Conservation (phyloP, 2,797 vertebrate species). For the Sebastes paucispinis region DNA sequence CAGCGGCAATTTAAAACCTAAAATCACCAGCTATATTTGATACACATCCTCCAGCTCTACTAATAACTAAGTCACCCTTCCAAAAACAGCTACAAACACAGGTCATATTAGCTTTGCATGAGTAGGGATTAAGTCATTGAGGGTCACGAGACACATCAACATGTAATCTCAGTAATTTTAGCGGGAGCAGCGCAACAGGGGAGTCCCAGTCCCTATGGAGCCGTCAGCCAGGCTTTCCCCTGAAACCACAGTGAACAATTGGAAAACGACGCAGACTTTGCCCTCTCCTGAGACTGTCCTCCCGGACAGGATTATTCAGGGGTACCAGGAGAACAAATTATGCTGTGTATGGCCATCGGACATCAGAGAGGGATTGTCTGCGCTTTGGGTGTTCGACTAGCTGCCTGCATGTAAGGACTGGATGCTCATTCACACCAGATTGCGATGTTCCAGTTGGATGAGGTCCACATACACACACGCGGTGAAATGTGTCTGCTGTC, state of each 20-base stretch:
- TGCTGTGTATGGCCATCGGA: neutral
- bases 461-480: neutral
- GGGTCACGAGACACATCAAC: slow-evolving; percentile 4
- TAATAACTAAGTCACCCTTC: neutral
- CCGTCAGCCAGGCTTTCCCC: neutral
- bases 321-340: slow-evolving; percentile 9
- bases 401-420: slow-evolving; percentile 15
- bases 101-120: neutral
- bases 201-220: neutral
- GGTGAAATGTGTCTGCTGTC: slow-evolving; percentile 8
- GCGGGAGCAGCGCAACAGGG: neutral
- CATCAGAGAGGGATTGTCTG: slow-evolving; percentile 17
- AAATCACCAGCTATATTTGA: neutral
- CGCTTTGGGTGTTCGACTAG: slow-evolving; percentile 15
- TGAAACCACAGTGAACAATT: slow-evolving; percentile 12
- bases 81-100: neutral
- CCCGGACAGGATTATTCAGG: slow-evolving; percentile 15
- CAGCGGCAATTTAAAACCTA: neutral
- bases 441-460: slow-evolving; percentile 46
- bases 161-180: slow-evolving; percentile 32
- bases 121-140: neutral
- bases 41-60: neutral
- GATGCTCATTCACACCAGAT: slow-evolving; percentile 32
- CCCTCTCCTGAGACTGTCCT: neutral
- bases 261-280: slow-evolving; percentile 18